phyloP scores from a whole-genome alignment of 2,888 invertebrate species.

The Drosophila stalkeri region DNA sequence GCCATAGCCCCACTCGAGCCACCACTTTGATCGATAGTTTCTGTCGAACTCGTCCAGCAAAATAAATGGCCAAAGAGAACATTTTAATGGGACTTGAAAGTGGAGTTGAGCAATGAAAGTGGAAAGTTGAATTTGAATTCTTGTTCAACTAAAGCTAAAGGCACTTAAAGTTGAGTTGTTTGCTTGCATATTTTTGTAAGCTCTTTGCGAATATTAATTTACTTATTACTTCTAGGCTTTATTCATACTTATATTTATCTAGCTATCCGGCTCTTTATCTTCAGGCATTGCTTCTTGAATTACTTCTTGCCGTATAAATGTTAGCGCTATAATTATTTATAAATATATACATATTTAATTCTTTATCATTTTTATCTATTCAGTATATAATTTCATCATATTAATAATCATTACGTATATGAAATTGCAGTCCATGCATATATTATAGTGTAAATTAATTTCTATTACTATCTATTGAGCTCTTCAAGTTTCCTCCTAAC shows the following conservation, averaged over 20 bases:
- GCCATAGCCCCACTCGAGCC: slow-evolving; percentile 5
- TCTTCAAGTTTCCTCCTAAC: no score
- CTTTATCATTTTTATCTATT: neutral
- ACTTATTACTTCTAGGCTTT: no score
- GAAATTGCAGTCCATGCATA: neutral
- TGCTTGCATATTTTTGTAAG: no score
- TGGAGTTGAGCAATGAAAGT: no score
- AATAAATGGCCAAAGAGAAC: slow-evolving; percentile 7
- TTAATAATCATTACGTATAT: neutral
- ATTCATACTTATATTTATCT: neutral
- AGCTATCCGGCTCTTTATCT: no score
- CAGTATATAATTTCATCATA: neutral
- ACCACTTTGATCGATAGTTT: slow-evolving; percentile 69
- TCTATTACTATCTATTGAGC: no score
- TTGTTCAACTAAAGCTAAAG: neutral
- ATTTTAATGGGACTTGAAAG: neutral
- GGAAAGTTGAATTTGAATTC: neutral
- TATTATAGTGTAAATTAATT: neutral
- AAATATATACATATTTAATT: neutral
- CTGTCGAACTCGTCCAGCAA: neutral
- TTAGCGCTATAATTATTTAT: no score
- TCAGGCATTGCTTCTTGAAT: no score
- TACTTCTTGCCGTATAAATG: no score
- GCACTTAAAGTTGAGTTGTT: neutral
- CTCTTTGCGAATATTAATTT: no score